Percentiles rank a stretch among this genome's conserved stretches.
phyloP scores from a whole-genome alignment of 2,113 vertebrate species.

The Centropus unirufus region DNA sequence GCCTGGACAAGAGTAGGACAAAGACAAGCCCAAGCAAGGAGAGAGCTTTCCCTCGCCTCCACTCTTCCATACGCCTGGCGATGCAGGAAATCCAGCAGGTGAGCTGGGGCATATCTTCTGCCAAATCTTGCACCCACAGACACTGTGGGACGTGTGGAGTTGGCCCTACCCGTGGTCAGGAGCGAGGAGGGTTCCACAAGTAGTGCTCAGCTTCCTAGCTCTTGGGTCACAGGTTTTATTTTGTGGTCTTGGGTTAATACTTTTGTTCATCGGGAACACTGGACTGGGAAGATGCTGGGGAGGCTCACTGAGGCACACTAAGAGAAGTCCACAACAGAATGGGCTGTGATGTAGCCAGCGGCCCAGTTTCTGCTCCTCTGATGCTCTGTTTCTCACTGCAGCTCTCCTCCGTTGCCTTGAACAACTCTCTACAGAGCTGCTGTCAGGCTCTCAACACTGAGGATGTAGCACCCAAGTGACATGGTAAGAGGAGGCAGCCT shows the following conservation, averaged over 20 bases:
- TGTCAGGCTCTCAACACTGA: background rate
- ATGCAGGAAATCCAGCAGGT: constrained; percentile 78
- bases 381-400: constrained; percentile 8
- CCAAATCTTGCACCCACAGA: background rate
- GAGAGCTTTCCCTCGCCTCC: constrained; percentile 49
- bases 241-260: background rate
- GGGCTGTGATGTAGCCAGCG: background rate
- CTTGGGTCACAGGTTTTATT: background rate
- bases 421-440: background rate
- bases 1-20: background rate
- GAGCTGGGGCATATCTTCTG: background rate
- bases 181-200: background rate
- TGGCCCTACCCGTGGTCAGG: background rate
- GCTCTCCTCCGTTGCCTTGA: background rate
- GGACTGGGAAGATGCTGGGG: background rate
- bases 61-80: constrained; percentile 72
- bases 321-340: background rate
- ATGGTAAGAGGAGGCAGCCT: background rate
- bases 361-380: background rate
- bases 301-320: background rate
- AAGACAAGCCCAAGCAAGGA: background rate
- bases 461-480: background rate
- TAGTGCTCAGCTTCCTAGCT: background rate
- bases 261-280: background rate
- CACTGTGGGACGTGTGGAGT: rapidly evolving